Base-by-base conservation (phyloP, 2,113 vertebrate genomes). In the Tenrec ecaudatus region DNA sequence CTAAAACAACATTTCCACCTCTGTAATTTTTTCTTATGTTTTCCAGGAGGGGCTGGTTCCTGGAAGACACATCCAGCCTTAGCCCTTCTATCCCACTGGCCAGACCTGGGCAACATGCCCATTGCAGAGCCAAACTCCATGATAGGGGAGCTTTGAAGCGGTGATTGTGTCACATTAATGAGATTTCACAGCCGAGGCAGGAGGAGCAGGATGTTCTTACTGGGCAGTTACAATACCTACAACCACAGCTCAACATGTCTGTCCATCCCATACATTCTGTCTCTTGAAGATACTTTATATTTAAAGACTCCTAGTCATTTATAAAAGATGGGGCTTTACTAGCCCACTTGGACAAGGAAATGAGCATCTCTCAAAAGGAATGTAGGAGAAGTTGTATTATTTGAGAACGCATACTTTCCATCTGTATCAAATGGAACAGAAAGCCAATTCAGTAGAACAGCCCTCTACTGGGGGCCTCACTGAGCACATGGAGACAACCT, bases 141-240 rank as follows among this genome's bases (percentile, higher is more conserved):
- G 36, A 91, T 80, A 75, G 16, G 36, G 17, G 23, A 7, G 27
- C 14, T 11, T 71, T 77, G 90, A 5, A 3, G 27, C 29, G 25
- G 36, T 43, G 93, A 86, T 16, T 95, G 60, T 15, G 43, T 86
- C 91, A 6, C 66, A 92, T 76, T 25, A 47, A 64, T 33, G 7
- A 33, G 33, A 43, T 27, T 76, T 88, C 36, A 62, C 23, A 60
- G 25, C 27, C 19, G 66, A 76, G 15, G 20, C 1, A 31, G 91
- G 43, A 6, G 66, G 11, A 43, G 33, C 23, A 29, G 40, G 43
- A 40, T 58, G 15, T 22, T 88, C 4, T 81, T 43, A 80, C n/a
- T 33, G 64, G 73, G 29, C 31, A 36, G 88, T 77, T 91, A 68
- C 66, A 91, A 81, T 40, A 85, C 36, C 58, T 38, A n/a, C 33